phyloP scores from a whole-genome alignment of 2,888 invertebrate species.

The Muscina levida region DNA sequence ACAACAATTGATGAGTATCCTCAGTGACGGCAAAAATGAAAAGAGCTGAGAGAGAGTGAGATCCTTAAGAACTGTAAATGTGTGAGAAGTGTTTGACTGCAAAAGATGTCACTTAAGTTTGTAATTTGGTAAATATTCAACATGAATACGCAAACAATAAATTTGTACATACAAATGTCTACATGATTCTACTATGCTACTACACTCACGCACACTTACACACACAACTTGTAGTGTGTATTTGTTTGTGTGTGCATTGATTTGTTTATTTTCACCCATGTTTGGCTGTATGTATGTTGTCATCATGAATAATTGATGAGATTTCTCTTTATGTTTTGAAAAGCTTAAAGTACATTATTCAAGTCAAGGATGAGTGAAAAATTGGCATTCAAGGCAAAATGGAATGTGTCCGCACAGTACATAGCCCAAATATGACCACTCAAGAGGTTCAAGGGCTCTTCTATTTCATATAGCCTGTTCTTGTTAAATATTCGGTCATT shows the following conservation, averaged over 20 bases:
- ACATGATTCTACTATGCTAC: conserved; percentile 17
- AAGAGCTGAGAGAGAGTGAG: neutral
- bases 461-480: too few species aligned
- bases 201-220: conserved; percentile 31
- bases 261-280: neutral
- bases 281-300: neutral
- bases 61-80: conserved; percentile 12
- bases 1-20: neutral
- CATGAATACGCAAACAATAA: conserved; percentile 19
- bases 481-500: too few species aligned
- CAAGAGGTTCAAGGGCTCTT: too few species aligned
- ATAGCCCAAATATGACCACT: too few species aligned
- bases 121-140: conserved; percentile 46
- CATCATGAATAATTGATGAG: conserved; percentile 65
- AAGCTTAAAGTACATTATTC: conserved; percentile 49
- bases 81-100: conserved; percentile 35
- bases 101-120: conserved; percentile 51
- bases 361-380: conserved; percentile 58
- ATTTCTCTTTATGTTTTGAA: conserved; percentile 45
- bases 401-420: neutral
- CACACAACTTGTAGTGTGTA: neutral
- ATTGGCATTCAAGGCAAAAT: conserved; percentile 20
- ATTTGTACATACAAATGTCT: too few species aligned
- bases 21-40: neutral
- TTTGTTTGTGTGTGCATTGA: neutral